phyloP scores from a whole-genome alignment of 2,113 vertebrate species.

The Sardina pilchardus region DNA sequence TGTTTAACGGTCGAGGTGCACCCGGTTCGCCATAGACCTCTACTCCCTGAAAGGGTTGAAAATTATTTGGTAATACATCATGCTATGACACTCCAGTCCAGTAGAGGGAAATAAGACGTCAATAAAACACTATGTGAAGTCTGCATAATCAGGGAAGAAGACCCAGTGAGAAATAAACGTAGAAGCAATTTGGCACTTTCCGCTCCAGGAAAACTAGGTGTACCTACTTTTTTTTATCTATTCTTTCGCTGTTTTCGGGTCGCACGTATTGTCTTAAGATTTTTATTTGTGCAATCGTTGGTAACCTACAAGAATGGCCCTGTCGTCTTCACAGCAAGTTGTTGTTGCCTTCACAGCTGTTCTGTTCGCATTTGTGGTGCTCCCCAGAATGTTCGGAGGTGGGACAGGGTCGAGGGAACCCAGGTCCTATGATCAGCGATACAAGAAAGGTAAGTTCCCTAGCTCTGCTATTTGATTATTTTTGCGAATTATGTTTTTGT shows the following conservation, averaged over 20 bases:
- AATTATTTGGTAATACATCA: no score
- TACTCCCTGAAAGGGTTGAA: no score
- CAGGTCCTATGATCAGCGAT: conserved; percentile 59
- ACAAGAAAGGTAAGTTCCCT: conserved; percentile 65
- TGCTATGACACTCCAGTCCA: conserved; percentile 8
- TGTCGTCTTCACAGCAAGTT: conserved; percentile 66
- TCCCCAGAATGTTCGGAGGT: conserved; percentile 72
- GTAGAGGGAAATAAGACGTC: background rate
- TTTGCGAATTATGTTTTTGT: background rate
- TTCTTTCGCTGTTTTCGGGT: background rate
- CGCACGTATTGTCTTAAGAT: background rate
- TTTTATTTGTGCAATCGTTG: background rate
- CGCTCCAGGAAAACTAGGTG: background rate
- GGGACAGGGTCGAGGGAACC: conserved; percentile 55
- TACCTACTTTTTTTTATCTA: background rate
- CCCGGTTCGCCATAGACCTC: no score
- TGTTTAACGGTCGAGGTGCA: no score
- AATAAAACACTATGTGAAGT: background rate
- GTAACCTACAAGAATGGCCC: background rate
- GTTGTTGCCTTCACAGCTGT: conserved; percentile 68
- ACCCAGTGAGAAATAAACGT: background rate
- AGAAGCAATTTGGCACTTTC: background rate
- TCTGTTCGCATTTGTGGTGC: conserved; percentile 69
- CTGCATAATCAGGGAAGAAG: background rate
- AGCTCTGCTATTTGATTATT: background rate